Evolutionary conservation across 2,113 vertebrate genomes (phyloP), one percentile per base, ranked within the genome.

Genomic region (Chloropsis hardwickii): DNA sequence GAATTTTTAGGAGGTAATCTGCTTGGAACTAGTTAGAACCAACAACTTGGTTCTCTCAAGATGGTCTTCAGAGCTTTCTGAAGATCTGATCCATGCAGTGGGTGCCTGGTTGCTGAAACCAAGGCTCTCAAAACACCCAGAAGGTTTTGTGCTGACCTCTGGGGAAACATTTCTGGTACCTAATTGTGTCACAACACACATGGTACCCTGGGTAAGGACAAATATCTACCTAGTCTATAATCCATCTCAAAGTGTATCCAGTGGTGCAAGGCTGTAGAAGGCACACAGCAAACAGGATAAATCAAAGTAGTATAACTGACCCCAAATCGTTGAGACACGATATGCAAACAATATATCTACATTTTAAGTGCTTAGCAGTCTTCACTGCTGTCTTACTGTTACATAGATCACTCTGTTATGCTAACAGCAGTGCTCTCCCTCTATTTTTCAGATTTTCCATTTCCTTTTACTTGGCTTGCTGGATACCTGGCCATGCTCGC

Each of bases 401-500:
- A 47, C 27, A 13, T 2, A 39, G 73, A 73, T 28, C 45, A 44
- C 56, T 47, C 25, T 27, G 21, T 29, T 77, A 21, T 11, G 53
- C 27, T 91, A 39, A 92, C 40, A 33, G 6, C 8, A 16, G 10
- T 29, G 27, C 62, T 53, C 20, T 83, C 35, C 22, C 37, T 39
- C 18, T 78, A 0, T 64, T n/a, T 81, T 97, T 61, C 33, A 99
- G 99, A 99, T 97, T 99, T 99, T 86, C 99, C 99, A 8, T 99
- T 98, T 90, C 99, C 99, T 17, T 99, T 99, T 74, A 83, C 95
- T 33, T 99, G 99, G 99, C 88, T 99, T 14, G 99, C 99, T 1
- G 99, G 99, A 33, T 99, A 99, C 95, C 94, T 99, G 73, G 99
- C 99, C 25, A 99, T 99, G 70, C 4, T 99, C 0, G 99, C 99